These are phyloP conservation scores for Morpho achilles DNA, from an alignment of 2,888 invertebrate species.

Conservation along the genomic window DNA sequence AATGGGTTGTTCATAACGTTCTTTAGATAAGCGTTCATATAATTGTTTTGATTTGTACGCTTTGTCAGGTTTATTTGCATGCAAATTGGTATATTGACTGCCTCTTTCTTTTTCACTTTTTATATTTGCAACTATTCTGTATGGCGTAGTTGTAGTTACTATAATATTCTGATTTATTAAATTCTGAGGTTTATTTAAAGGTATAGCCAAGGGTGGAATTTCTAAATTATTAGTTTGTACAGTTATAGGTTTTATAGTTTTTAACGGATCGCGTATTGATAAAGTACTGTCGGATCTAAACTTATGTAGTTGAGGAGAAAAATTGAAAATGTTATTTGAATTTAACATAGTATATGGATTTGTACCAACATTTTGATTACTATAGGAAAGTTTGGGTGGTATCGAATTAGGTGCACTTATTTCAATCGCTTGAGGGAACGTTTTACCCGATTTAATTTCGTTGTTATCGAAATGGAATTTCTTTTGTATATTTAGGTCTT, in stretches of 20 bases:
- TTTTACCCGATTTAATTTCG: too few species aligned
- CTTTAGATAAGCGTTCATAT: constrained; percentile 5
- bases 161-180: constrained; percentile 53
- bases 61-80: neutral
- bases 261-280: constrained; percentile 2
- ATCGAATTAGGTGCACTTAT: too few species aligned
- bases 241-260: constrained; percentile 36
- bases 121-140: constrained; percentile 12
- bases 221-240: constrained; percentile 60
- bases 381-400: neutral
- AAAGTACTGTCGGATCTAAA: constrained; percentile 18
- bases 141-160: constrained; percentile 36
- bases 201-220: constrained; percentile 53
- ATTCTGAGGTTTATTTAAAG: constrained; percentile 40
- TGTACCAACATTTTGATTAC: neutral
- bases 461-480: too few species aligned
- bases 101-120: neutral
- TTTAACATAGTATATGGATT: constrained; percentile 2
- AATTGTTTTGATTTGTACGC: constrained; percentile 7
- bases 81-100: neutral
- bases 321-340: constrained; percentile 11
- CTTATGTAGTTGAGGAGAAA: constrained; percentile 24
- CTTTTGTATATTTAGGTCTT: constrained; percentile 7
- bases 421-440: too few species aligned
- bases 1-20: neutral